These are phyloP conservation scores for Boloria euphrosyne DNA, from an alignment of 2,888 invertebrate species.

Conservation along the genomic window DNA sequence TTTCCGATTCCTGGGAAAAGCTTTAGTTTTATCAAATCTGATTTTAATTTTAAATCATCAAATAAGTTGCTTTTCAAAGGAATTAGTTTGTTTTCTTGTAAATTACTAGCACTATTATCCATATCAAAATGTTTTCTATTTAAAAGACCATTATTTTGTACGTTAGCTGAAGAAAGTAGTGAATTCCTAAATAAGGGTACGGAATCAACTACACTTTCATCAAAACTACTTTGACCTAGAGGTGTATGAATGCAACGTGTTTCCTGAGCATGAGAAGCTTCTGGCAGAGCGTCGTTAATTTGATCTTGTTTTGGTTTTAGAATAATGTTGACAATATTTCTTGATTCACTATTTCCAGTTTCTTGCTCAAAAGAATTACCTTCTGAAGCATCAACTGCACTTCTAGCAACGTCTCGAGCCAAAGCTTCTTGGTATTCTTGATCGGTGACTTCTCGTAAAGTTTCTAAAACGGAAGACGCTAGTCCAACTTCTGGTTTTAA, in stretches of 20 bases:
- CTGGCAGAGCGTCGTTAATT: conserved; percentile 47
- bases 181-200: conserved; percentile 46
- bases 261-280: conserved; percentile 60
- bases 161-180: conserved; percentile 47
- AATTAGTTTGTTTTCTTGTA: conserved; percentile 49
- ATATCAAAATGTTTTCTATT: conserved; percentile 50
- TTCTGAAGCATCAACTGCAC: conserved; percentile 44
- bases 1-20: conserved; percentile 25
- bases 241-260: conserved; percentile 53
- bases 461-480: conserved; percentile 70
- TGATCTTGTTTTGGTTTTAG: conserved; percentile 51
- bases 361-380: conserved; percentile 41
- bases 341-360: conserved; percentile 44
- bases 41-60: conserved; percentile 30
- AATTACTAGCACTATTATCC: conserved; percentile 59
- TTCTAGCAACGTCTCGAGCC: conserved; percentile 64
- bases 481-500: conserved; percentile 72
- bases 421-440: conserved; percentile 70
- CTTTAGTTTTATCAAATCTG: conserved; percentile 30
- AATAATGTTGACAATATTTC: conserved; percentile 59
- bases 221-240: conserved; percentile 43
- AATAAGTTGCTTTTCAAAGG: conserved; percentile 34
- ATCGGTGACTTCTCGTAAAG: conserved; percentile 67
- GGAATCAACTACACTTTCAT: conserved; percentile 37
- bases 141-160: conserved; percentile 18